Evolutionary conservation across 2,888 invertebrate species (phyloP).

Genomic region (Hydriomena furcata): DNA sequence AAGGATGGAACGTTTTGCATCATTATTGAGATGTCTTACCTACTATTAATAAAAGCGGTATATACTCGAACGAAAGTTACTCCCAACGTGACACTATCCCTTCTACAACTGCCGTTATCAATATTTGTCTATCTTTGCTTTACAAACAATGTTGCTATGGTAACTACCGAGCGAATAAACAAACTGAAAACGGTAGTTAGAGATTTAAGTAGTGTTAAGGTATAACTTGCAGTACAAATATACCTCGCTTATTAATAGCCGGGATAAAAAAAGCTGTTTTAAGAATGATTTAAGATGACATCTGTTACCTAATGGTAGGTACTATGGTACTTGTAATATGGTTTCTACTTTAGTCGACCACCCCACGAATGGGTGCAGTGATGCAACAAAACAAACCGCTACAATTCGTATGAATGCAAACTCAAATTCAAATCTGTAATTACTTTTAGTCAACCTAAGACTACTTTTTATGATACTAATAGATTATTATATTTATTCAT

Average conservation of each 20-base stretch:
- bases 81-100: no score
- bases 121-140: no score
- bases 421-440: constrained; percentile 9
- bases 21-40: no score
- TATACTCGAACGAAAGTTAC: no score
- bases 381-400: constrained; percentile 28
- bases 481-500: no score
- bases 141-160: no score
- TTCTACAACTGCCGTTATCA: no score
- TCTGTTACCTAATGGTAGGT: constrained; percentile 5
- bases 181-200: no score
- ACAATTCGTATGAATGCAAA: constrained; percentile 23
- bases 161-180: no score
- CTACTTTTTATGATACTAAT: no score
- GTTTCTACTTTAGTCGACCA: constrained; percentile 7
- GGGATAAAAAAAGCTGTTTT: constrained; percentile 28
- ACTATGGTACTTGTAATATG: constrained; percentile 1
- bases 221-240: not conserved
- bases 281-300: constrained; percentile 36
- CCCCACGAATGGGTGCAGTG: constrained; percentile 32
- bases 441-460: not conserved
- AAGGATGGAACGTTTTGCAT: not conserved
- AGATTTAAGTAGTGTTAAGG: not conserved
- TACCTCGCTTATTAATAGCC: constrained; percentile 5
- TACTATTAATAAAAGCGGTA: no score